Conservation (phyloP, 2,113 vertebrate species). For the pig (Sus scrofa) region DNA sequence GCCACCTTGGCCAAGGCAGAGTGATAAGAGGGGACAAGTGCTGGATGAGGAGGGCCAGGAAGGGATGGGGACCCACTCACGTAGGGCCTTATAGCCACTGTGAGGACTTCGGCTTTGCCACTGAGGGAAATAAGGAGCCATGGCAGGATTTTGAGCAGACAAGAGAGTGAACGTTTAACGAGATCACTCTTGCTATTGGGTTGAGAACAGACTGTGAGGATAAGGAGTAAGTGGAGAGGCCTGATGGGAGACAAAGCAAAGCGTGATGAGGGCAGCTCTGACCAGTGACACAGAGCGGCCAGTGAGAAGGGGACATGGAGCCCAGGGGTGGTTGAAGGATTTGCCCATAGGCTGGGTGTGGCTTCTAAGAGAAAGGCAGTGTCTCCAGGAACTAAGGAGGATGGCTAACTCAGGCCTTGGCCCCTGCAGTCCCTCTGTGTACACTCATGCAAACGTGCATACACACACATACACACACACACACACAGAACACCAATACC, state of each 20-base stretch:
- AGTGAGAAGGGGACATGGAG: neutral
- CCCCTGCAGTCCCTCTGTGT: neutral
- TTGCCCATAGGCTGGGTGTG: neutral
- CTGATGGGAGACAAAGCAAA: neutral
- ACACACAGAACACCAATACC: neutral
- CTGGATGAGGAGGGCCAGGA: neutral
- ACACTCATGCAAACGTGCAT: no score
- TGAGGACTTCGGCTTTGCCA: neutral
- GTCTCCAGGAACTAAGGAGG: neutral
- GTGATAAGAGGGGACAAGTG: neutral
- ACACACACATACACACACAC: no score
- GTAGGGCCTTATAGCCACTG: neutral
- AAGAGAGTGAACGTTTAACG: neutral
- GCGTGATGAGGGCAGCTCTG: fast-evolving
- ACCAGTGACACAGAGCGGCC: neutral
- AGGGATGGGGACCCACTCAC: fast-evolving
- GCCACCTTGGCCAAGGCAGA: neutral
- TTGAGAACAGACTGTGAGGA: neutral
- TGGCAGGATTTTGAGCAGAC: neutral
- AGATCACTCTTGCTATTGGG: neutral
- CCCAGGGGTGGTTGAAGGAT: neutral
- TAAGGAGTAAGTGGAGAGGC: no score
- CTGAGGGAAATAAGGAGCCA: neutral
- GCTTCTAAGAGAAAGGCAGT: neutral
- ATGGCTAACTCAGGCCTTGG: neutral